phyloP scores from a whole-genome alignment of 2,113 vertebrate genomes.

The Dendrocopos noguchii region DNA sequence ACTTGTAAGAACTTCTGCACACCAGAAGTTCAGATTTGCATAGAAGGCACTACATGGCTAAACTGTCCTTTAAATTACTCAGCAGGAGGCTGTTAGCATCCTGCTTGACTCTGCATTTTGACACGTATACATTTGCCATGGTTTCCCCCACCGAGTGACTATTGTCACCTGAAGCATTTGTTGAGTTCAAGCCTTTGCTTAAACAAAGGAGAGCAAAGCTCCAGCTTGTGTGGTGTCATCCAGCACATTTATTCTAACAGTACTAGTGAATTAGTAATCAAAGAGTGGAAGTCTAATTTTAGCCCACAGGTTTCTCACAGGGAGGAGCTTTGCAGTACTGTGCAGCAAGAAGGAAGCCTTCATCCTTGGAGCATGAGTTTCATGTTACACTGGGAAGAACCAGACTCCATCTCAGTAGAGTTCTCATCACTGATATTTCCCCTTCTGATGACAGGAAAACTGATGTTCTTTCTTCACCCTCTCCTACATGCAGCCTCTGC shows the following conservation, averaged over 20 bases:
- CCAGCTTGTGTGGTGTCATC: not conserved
- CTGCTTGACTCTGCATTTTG: not conserved
- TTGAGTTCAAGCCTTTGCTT: not conserved
- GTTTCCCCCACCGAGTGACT: not conserved
- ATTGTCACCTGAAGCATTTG: not conserved
- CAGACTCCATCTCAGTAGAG: accelerated
- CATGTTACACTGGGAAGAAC: not conserved
- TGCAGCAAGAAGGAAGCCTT: not conserved
- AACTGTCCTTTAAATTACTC: not conserved
- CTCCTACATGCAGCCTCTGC: not conserved
- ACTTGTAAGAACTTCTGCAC: not conserved
- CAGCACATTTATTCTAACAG: not conserved
- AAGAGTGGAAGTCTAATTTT: not conserved
- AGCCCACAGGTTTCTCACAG: not conserved
- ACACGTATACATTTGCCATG: not conserved
- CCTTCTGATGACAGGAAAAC: conserved; percentile 5
- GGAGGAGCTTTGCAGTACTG: not conserved
- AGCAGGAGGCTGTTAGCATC: not conserved
- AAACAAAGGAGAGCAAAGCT: not conserved
- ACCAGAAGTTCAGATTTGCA: not conserved
- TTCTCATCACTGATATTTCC: not conserved
- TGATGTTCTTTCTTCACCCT: not conserved
- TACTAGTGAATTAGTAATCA: not conserved
- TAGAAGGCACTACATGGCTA: not conserved
- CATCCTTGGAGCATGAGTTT: not conserved